Evolutionary conservation across 2,797 vertebrate genomes (phyloP).

Genomic region (Scolopax bukidnonensis): DNA sequence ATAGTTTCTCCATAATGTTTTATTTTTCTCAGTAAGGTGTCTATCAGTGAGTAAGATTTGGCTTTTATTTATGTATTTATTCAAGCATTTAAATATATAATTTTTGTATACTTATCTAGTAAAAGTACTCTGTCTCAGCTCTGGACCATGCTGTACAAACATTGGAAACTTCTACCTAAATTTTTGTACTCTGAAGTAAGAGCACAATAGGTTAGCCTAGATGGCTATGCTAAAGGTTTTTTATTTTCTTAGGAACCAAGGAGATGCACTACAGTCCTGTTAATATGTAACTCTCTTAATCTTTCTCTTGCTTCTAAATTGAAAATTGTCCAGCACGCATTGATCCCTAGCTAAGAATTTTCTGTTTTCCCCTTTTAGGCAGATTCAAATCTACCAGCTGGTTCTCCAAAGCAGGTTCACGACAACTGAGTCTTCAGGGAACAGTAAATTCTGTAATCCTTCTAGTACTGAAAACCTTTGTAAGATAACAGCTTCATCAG

Average conservation of each 20-base stretch:
- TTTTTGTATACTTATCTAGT: background rate
- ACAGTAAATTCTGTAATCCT: background rate
- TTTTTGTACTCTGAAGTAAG: background rate
- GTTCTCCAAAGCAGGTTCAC: background rate
- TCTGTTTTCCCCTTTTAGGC: background rate
- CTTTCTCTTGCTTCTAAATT: background rate
- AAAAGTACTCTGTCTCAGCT: background rate
- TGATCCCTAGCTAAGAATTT: background rate
- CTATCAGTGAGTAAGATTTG: background rate
- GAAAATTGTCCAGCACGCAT: background rate
- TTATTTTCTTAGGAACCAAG: background rate
- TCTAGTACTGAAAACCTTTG: background rate
- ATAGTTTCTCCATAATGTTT: background rate
- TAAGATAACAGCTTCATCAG: background rate
- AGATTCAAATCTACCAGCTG: background rate
- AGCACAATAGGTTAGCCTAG: no score
- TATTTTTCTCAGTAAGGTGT: background rate
- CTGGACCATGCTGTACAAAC: rapidly evolving
- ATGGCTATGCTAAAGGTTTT: background rate
- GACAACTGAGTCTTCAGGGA: background rate
- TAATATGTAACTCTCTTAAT: background rate
- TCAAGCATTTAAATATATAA: background rate
- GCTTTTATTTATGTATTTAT: background rate
- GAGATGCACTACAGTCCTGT: background rate
- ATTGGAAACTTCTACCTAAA: background rate